Evolutionary conservation across 2,797 vertebrate genomes (phyloP), one percentile per base, ranked within the genome.

Genomic region (Tauraco hartlaubi): DNA sequence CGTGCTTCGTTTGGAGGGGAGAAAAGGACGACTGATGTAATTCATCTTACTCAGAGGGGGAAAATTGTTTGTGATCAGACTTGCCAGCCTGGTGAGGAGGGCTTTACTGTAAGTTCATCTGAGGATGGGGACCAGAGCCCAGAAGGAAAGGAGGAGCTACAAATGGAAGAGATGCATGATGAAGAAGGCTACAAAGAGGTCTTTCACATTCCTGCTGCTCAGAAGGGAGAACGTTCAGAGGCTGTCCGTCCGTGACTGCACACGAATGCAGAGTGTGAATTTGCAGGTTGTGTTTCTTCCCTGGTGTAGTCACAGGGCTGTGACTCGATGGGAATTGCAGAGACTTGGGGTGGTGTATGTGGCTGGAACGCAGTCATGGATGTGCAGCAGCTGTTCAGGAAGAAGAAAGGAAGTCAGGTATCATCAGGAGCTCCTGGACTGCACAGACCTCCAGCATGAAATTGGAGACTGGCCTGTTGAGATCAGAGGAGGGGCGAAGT

Each of bases 341-440:
- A 29, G 46, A 26, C 39, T 3, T 43, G 35, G 28, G 14, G 16
- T 48, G 39, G 23, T 1, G 0, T 29, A 14, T 3, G 0, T 21
- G 75, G 26, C 48, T 73, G 66, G 41, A 59, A 22, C 39, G 41
- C 35, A 19, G 54, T 54, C 1, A 3, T 44, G 59, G 41, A 49
- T 22, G 15, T 39, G 54, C 37, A 31, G 26, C 39, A 25, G 52
- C 69, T 64, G 33, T 46, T 63, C 1, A 51, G 75, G 18, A 58
- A 51, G 56, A 31, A 58, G 37, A 80, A 44, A 41, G 39, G 64
- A 48, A 25, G 3, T 58, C 5, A 1, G 19, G 14, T 51, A 15
- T 25, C 14, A 9, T 25, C 21, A 13, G 17, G 63, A 62, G 62
- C 82, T 68, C n/a, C 56, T 29, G 2, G 26, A 25, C 48, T 68